phyloP scores from a whole-genome alignment of 1,140 invertebrate genomes.

The Stegodyphus dumicola region DNA sequence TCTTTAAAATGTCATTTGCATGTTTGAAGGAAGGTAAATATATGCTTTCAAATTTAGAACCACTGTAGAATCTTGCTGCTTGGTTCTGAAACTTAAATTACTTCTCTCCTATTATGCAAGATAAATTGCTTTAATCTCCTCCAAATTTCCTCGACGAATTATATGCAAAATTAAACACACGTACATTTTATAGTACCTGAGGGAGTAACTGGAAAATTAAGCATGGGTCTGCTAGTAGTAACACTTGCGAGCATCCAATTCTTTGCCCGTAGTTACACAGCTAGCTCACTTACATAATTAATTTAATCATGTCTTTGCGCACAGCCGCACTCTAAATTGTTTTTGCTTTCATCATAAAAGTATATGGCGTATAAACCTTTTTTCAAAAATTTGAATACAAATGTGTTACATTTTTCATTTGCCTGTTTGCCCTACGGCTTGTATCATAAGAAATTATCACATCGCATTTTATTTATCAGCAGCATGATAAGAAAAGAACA shows the following conservation, averaged over 20 bases:
- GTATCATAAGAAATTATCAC: too few species aligned
- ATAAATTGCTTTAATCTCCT: not conserved
- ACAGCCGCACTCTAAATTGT: not conserved
- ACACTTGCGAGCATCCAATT: not conserved
- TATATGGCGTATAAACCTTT: not conserved
- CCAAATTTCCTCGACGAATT: not conserved
- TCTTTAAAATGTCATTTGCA: too few species aligned
- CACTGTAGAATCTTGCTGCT: too few species aligned
- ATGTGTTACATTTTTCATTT: too few species aligned
- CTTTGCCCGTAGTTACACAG: not conserved
- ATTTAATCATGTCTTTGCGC: not conserved
- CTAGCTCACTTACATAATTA: not conserved
- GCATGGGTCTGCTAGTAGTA: not conserved
- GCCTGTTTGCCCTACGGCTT: too few species aligned
- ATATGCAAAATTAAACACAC: conserved; percentile 4
- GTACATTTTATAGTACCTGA: not conserved
- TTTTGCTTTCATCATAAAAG: not conserved
- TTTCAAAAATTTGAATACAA: too few species aligned
- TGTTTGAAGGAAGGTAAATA: too few species aligned
- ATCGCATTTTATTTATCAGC: too few species aligned
- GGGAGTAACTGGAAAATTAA: conserved; percentile 1
- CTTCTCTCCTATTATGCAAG: not conserved
- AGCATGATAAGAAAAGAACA: too few species aligned
- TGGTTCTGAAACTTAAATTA: too few species aligned
- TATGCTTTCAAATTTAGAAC: too few species aligned